Evolutionary conservation across 2,113 vertebrate genomes (phyloP), one percentile per base, ranked within the genome.

Genomic region (Bucco capensis): DNA sequence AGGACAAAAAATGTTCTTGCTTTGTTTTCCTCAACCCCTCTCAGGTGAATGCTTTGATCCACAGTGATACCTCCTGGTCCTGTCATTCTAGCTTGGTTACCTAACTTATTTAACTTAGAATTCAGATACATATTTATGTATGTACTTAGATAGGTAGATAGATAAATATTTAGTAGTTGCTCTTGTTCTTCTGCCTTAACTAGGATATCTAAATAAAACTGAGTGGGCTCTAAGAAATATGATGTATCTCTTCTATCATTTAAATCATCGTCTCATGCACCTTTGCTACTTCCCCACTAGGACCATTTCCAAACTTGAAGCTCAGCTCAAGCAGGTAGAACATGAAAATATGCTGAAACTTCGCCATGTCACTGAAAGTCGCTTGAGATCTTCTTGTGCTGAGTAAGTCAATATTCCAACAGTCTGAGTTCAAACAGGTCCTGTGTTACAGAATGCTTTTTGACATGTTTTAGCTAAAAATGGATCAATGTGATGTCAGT

Each of bases 251-350:
- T 50, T 28, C 33, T 31, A 14, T 49, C 21, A 78, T 78, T 84
- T 79, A 76, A 75, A 71, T 89, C 0, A 76, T 53, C 42, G 93
- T 60, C 4, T 51, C 64, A 83, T 83, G 64, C 79, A 51, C 86
- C 58, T 57, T 87, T 81, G 22, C 46, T 93, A 4, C 37, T 94
- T 90, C 81, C 92, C 17, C 58, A 85, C 89, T 95, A 99, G 99
- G 97, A 95, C 97, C 6, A 92, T 98, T 96, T 98, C 97, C 47
- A 99, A 99, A 85, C 98, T 99, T 44, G 99, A 99, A 97, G 97
- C 98, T 87, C 99, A 99, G 96, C 98, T 99, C 89, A 99, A 98
- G 96, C 99, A 99, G 96, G 96, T 99, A 61, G 99, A 99, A 78
- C 98, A 99, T 33, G 98, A 99, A 96, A 99, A 98, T 78, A 96